phyloP scores from a whole-genome alignment of 1,140 invertebrate species.

The Euura lappo region DNA sequence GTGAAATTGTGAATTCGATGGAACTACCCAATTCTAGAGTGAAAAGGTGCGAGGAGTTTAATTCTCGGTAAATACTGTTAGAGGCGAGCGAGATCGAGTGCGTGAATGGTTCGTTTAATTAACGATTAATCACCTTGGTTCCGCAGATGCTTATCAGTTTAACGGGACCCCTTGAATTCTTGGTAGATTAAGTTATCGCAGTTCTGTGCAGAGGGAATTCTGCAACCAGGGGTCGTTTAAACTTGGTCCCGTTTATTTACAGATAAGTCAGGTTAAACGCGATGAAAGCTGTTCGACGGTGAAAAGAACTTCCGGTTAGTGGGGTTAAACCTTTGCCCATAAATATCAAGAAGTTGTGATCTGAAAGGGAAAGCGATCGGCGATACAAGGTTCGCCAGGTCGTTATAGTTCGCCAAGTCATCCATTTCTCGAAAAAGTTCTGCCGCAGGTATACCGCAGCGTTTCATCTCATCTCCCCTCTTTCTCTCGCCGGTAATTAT shows the following conservation, averaged over 20 bases:
- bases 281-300: neutral
- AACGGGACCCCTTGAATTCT: neutral
- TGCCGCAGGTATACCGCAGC: too few relatives aligned
- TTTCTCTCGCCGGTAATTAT: too few relatives aligned
- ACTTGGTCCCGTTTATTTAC: neutral
- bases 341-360: neutral
- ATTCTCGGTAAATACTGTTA: too few relatives aligned
- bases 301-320: neutral
- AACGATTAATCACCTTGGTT: neutral
- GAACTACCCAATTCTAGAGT: too few relatives aligned
- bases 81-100: neutral
- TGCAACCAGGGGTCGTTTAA: neutral
- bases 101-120: constrained; percentile 1
- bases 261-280: neutral
- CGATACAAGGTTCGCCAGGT: neutral
- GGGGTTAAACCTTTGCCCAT: neutral
- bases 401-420: neutral
- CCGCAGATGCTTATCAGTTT: neutral
- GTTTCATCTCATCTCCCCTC: too few relatives aligned
- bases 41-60: too few relatives aligned
- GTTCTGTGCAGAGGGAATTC: neutral
- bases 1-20: too few relatives aligned
- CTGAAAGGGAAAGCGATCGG: neutral
- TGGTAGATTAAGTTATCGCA: neutral
- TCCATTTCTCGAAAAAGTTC: neutral